Percentiles rank a stretch among this genome's conserved stretches.
Evolutionary conservation across 2,113 vertebrate genomes (phyloP).

Genomic region (Pteronura brasiliensis): DNA sequence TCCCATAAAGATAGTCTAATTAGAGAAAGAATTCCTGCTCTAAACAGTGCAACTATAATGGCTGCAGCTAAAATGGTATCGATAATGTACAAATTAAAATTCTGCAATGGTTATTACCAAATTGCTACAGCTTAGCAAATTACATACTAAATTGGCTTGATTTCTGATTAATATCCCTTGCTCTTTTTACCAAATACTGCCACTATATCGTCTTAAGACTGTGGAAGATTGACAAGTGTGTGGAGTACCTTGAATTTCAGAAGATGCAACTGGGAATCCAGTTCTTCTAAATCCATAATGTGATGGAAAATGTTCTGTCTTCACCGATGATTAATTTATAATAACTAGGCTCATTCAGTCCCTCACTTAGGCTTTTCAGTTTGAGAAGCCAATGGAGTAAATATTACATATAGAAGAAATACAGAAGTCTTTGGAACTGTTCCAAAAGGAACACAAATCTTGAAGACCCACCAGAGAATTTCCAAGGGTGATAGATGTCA

Average conservation of each 20-base stretch:
- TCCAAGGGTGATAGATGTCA: background rate
- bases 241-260: background rate
- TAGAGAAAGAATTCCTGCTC: background rate
- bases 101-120: background rate
- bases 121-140: background rate
- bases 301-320: slow-evolving; percentile 46
- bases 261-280: background rate
- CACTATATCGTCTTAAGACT: background rate
- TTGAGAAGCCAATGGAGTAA: slow-evolving; percentile 9
- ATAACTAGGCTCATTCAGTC: background rate
- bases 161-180: background rate
- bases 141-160: background rate
- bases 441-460: background rate
- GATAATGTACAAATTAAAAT: background rate
- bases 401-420: background rate
- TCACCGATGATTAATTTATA: slow-evolving; percentile 43
- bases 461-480: background rate
- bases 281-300: slow-evolving; percentile 19
- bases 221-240: slow-evolving; percentile 16
- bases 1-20: background rate
- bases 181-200: background rate
- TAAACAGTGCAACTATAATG: background rate
- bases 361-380: slow-evolving; percentile 48
- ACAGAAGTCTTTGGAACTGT: slow-evolving; percentile 47
- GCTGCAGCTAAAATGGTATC: background rate